A percentile compares a stretch with the other conserved stretches of the same genome.
phyloP scores from a whole-genome alignment of 92 coral and sea anemone genomes.

The Epizoanthus rinbou region DNA sequence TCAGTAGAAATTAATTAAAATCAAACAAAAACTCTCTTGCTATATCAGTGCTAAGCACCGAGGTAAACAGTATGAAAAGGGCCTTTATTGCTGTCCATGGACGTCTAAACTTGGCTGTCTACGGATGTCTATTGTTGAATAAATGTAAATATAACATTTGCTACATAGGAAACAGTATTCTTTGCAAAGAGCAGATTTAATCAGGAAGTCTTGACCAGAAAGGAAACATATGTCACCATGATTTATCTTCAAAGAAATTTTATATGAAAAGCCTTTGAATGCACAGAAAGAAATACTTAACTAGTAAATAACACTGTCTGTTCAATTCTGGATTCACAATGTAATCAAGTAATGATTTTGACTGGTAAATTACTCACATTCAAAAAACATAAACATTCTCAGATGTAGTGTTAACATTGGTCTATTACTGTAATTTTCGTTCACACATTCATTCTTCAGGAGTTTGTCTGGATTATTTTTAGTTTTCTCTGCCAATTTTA shows the following conservation, averaged over 20 bases:
- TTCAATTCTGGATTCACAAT: neutral
- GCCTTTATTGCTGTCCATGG: neutral
- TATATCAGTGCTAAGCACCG: neutral
- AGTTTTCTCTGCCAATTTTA: too few relatives aligned
- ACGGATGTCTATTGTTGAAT: neutral
- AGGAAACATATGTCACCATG: neutral
- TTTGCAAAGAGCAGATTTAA: neutral
- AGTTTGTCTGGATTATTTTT: too few relatives aligned
- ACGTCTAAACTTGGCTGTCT: neutral
- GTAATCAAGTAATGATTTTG: neutral
- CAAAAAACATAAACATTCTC: too few relatives aligned
- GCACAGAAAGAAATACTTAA: too few relatives aligned
- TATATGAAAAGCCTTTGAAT: neutral
- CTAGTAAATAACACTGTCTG: neutral
- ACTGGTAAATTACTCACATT: too few relatives aligned
- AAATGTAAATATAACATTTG: neutral
- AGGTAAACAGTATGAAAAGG: neutral
- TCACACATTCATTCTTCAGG: too few relatives aligned
- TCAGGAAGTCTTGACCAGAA: neutral
- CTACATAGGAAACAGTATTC: neutral
- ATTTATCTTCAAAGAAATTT: neutral
- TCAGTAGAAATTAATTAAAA: neutral
- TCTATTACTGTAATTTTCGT: too few relatives aligned
- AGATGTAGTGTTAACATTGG: too few relatives aligned
- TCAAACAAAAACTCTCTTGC: constrained; percentile 9